A percentile compares a stretch with the other conserved stretches of the same genome.
phyloP scores from a whole-genome alignment of 2,113 vertebrate species.

The Aegithalos caudatus region DNA sequence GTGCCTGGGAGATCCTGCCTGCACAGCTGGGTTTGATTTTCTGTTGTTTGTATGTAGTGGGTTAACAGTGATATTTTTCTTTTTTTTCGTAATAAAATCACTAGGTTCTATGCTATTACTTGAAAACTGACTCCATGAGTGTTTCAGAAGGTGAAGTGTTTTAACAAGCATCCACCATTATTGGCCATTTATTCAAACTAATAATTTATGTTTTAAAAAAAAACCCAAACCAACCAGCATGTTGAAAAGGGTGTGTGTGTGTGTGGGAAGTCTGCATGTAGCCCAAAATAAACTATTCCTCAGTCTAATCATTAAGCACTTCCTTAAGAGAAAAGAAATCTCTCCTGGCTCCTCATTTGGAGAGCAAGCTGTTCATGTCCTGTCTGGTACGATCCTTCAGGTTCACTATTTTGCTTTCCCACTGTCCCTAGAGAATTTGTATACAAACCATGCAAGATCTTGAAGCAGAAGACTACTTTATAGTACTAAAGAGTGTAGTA shows the following conservation, averaged over 20 bases:
- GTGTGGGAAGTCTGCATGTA: not conserved
- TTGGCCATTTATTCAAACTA: not conserved
- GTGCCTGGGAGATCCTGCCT: not conserved
- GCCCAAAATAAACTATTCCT: not conserved
- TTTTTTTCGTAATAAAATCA: conserved; percentile 15
- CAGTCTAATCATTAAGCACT: not conserved
- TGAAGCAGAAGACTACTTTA: not conserved
- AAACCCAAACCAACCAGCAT: not conserved
- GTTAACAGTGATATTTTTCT: not conserved
- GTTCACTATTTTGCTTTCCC: not conserved
- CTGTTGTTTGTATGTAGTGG: not conserved
- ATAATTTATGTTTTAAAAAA: not conserved
- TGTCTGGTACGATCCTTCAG: not conserved
- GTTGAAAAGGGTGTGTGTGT: not conserved
- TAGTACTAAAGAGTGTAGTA: not conserved
- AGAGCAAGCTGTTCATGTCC: not conserved
- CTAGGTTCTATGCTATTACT: not conserved
- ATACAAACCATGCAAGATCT: not conserved
- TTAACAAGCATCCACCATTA: conserved; percentile 11
- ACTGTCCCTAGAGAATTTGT: not conserved
- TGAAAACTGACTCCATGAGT: conserved; percentile 29
- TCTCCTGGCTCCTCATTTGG: not conserved
- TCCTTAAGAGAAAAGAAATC: not conserved
- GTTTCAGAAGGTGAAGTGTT: conserved; percentile 14
- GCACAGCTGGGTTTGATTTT: conserved; percentile 14